Percentiles rank a stretch among this genome's conserved stretches.
Evolutionary conservation across 2,797 vertebrate species (phyloP).

Genomic region (Petrocephalus sullivani): DNA sequence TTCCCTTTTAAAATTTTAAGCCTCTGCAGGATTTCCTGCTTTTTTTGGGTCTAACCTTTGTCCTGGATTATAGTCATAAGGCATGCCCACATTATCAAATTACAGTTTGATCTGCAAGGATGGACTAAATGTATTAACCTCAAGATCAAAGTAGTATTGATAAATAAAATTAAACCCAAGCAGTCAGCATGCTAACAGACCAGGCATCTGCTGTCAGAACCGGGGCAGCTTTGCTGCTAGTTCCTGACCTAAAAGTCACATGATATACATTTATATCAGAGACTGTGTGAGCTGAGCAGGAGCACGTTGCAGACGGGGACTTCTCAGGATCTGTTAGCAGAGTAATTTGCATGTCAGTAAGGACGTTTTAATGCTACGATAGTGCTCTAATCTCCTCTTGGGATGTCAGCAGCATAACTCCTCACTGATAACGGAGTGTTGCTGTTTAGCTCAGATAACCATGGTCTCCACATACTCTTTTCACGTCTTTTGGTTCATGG

Average conservation of each 20-base stretch:
- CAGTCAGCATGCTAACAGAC: background rate
- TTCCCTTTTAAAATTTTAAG: background rate
- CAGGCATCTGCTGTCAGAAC: background rate
- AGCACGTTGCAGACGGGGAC: background rate
- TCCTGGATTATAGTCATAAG: background rate
- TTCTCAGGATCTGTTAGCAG: background rate
- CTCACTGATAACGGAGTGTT: background rate
- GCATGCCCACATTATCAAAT: background rate
- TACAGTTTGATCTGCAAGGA: background rate
- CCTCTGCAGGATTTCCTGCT: background rate
- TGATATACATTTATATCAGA: background rate
- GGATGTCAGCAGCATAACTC: background rate
- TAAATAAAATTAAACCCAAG: background rate
- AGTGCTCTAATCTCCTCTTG: background rate
- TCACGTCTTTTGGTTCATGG: background rate
- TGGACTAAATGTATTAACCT: slow-evolving; percentile 3
- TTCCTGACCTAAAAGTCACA: background rate
- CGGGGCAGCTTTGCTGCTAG: background rate
- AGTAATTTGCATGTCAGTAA: background rate
- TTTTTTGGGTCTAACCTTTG: background rate
- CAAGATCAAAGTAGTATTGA: background rate
- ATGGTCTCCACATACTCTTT: background rate
- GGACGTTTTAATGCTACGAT: background rate
- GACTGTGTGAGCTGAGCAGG: background rate
- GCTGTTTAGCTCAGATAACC: background rate